Evolutionary conservation across 35 echinoderm and acorn worm genomes (phyloP).

Genomic region (Stichopus chloronotus): DNA sequence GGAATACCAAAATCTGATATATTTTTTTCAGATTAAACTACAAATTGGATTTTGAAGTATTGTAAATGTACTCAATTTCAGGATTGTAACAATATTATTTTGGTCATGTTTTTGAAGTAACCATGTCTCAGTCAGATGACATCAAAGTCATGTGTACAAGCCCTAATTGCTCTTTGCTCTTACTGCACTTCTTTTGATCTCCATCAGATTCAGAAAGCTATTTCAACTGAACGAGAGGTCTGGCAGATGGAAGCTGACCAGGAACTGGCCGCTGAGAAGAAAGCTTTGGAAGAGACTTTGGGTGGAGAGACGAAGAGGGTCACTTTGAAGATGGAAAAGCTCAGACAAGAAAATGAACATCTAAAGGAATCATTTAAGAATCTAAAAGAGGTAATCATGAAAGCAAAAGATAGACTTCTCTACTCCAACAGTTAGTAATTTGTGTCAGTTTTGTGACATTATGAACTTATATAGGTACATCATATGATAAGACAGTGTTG

Average conservation of each 20-base stretch:
- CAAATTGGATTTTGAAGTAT: no score
- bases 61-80: no score
- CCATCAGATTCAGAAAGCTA: constrained; percentile 79
- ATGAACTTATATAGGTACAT: no score
- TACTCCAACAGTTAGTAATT: background rate
- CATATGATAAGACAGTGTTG: no score
- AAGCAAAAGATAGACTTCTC: background rate
- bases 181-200: background rate
- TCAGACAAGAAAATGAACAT: constrained; percentile 58
- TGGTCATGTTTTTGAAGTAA: no score
- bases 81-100: no score
- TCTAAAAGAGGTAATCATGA: constrained; percentile 78
- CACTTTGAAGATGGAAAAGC: constrained; percentile 70
- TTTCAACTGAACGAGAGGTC: constrained; percentile 63
- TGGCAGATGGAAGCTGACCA: constrained; percentile 75
- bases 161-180: no score
- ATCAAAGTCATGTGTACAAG: no score
- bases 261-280: constrained; percentile 57
- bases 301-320: constrained; percentile 65
- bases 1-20: no score
- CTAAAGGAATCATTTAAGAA: constrained; percentile 66
- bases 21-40: no score
- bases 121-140: no score
- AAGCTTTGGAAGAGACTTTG: constrained; percentile 62
- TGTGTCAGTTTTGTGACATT: no score